These are phyloP conservation scores for Melanotaenia boesemani DNA, from an alignment of 2,797 vertebrate genomes.

Conservation along the genomic window DNA sequence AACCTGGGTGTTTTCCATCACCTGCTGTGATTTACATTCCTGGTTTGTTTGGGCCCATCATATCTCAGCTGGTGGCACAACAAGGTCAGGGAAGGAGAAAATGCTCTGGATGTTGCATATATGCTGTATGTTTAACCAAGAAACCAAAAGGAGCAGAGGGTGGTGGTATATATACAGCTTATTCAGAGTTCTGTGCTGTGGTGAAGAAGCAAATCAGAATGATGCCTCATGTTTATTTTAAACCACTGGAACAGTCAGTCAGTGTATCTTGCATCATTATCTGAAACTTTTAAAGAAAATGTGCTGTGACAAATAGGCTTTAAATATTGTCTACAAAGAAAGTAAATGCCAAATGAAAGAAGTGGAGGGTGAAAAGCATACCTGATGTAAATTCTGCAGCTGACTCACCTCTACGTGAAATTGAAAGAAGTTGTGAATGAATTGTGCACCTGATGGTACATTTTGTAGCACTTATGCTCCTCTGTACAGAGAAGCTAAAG, in stretches of 20 bases:
- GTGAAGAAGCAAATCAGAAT: constrained; percentile 6
- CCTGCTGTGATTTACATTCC: constrained; percentile 83
- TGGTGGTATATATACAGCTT: neutral
- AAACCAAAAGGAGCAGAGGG: neutral
- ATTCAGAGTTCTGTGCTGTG: constrained; percentile 7
- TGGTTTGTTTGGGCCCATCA: constrained; percentile 57
- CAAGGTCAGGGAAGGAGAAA: constrained; percentile 50
- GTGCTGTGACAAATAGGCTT: neutral
- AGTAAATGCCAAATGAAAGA: neutral
- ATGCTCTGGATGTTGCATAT: neutral
- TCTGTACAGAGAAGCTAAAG: neutral
- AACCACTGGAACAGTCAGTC: neutral
- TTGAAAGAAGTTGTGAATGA: constrained; percentile 6
- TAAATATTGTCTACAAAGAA: neutral
- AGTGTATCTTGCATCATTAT: neutral
- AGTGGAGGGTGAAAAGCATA: constrained; percentile 2
- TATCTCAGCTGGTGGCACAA: constrained; percentile 25
- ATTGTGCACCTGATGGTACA: neutral
- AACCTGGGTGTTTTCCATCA: constrained; percentile 79
- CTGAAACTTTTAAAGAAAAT: constrained; percentile 2
- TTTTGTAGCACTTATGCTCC: neutral
- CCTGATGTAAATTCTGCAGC: neutral
- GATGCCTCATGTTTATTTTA: constrained; percentile 4
- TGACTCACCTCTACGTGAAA: neutral
- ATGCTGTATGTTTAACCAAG: neutral